phyloP scores from a whole-genome alignment of 2,113 vertebrate genomes.

The Menura novaehollandiae region DNA sequence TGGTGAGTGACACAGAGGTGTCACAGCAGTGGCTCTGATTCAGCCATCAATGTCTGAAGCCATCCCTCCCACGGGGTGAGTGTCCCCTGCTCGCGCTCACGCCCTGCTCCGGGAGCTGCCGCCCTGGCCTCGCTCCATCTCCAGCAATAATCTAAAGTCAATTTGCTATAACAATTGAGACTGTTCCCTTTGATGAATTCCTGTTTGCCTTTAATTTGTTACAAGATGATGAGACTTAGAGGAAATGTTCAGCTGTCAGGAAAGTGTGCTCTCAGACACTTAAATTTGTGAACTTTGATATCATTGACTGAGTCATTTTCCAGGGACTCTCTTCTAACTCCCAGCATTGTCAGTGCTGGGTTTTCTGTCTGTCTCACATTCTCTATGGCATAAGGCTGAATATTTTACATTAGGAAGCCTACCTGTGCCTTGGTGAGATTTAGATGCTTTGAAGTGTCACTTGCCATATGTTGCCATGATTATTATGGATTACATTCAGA shows the following conservation, averaged over 20 bases:
- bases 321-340: background rate
- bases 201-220: conserved; percentile 69
- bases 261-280: background rate
- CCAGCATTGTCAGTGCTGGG: background rate
- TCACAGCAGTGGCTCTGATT: background rate
- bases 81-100: background rate
- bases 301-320: background rate
- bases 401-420: background rate
- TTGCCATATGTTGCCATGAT: background rate
- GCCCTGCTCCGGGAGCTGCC: background rate
- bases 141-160: conserved; percentile 56
- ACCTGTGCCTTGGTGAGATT: background rate
- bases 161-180: conserved; percentile 65
- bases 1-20: background rate
- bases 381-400: background rate
- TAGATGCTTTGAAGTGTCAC: background rate
- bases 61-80: background rate
- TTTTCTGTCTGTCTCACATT: background rate
- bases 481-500: background rate
- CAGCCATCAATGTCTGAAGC: background rate
- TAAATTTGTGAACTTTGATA: background rate
- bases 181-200: conserved; percentile 59
- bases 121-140: conserved; percentile 34
- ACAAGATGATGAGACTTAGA: conserved; percentile 51
- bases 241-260: conserved; percentile 35